phyloP scores from a whole-genome alignment of 2,113 vertebrate genomes.

The Dipodomys ordii region DNA sequence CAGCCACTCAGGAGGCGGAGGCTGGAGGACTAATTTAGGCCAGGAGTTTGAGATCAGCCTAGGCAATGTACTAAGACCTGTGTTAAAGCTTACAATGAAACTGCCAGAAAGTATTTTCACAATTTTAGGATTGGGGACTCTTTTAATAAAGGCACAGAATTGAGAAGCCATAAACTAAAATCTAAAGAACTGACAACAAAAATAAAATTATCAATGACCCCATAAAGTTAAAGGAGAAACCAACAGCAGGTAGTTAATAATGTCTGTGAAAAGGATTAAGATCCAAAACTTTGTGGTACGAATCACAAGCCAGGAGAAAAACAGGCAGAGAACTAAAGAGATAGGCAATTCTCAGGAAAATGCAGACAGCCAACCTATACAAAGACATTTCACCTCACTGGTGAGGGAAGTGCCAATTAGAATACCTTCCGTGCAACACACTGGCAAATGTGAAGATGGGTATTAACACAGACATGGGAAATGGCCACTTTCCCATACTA shows the following conservation, averaged over 20 bases:
- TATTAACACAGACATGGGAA: slow-evolving; percentile 12
- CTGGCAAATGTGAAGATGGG: not conserved
- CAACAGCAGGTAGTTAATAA: too few relatives aligned
- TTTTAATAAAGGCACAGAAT: not conserved
- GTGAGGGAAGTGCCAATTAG: not conserved
- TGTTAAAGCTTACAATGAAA: not conserved
- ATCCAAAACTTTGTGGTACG: not conserved
- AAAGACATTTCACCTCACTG: not conserved
- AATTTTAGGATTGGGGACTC: not conserved
- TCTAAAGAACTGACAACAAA: slow-evolving; percentile 23
- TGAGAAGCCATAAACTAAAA: not conserved
- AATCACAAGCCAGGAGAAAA: slow-evolving; percentile 27
- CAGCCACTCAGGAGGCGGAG: not conserved
- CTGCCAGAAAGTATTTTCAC: slow-evolving; percentile 29
- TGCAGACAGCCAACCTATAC: not conserved
- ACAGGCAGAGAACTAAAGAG: not conserved
- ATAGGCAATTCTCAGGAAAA: slow-evolving; percentile 21
- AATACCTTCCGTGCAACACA: not conserved
- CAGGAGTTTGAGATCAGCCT: not conserved
- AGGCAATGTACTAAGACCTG: too few relatives aligned
- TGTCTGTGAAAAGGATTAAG: not conserved
- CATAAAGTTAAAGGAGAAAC: not conserved
- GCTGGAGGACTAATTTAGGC: not conserved
- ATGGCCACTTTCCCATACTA: not conserved
- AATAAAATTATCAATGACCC: not conserved